Evolutionary conservation across 30 jellyfish, hydroid and myxozoan species (phyloP), one percentile per base, ranked within the genome.

Genomic region (Turritopsis rubra): DNA sequence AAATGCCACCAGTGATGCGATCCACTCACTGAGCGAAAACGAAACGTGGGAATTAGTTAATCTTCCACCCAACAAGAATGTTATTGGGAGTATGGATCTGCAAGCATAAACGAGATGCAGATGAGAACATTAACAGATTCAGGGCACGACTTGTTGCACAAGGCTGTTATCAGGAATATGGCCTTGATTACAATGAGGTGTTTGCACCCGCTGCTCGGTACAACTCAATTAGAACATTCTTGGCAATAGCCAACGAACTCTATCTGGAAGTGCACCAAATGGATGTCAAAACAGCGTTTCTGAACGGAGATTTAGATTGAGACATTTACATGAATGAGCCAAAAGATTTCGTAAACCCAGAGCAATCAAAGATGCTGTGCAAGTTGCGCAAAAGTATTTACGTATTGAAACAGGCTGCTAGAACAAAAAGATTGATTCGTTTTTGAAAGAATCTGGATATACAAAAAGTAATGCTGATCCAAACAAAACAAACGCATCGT

Each of bases 341-440:
- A 22, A 84, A n/a, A 28, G 91, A 91, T 30, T 82, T 73, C 80
- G 83, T 71, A 8, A 86, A 77, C 78, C 52, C 74, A 53, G 24
- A 65, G 7, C 81, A 75, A 16, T 82, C 96, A 25, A 53, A 83
- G 65, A 75, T 5, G 30, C 92, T 82, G 0, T 83, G 96, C 83
- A 82, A 65, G 66, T 77, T 82, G 23, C 7, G 70, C 29, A 83
- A 71, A 81, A 88, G 92, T 65, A 75, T 88, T n/a, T 83, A 88
- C 75, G 96, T 92, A 68, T 83, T 88, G 70, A 83, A 88, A 54
- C 88, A 88, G 52, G 75, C 96, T 20, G 92, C 91, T 87, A 90
- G 95, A 87, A 87, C 65, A 71, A 66, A 3, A 52, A 75, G 17
- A 87, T 87, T 73, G 84, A 87, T 54, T 75, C n/a, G 86, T 86